phyloP scores from a whole-genome alignment of 2,113 vertebrate species.

The Zosterops borbonicus region DNA sequence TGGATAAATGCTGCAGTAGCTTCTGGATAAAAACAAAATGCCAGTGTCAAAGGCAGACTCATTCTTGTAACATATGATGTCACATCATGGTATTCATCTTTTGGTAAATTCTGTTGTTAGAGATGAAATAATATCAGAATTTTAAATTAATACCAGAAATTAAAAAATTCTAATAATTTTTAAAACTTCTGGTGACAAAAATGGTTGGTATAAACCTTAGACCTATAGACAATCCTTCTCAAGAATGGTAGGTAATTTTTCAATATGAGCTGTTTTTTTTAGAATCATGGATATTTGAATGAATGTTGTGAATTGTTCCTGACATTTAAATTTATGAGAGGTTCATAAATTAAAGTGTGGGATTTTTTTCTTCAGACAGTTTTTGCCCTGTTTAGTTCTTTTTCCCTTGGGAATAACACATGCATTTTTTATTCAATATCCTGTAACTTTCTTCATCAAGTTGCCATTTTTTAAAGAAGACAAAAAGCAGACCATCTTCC shows the following conservation, averaged over 20 bases:
- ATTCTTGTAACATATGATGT: background rate
- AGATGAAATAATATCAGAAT: background rate
- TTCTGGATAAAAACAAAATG: background rate
- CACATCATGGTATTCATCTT: background rate
- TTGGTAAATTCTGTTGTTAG: background rate
- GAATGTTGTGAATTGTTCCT: background rate
- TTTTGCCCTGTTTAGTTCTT: background rate
- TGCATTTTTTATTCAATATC: background rate
- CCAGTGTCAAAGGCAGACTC: background rate
- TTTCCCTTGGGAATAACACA: background rate
- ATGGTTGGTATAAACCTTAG: background rate
- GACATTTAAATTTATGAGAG: constrained; percentile 28
- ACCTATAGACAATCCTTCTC: background rate
- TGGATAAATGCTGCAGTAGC: background rate
- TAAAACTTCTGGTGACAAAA: background rate
- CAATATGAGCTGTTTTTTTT: background rate
- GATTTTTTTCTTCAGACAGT: background rate
- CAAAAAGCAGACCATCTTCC: background rate
- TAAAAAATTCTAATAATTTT: background rate
- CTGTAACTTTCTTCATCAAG: constrained; percentile 18
- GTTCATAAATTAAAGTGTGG: constrained; percentile 1
- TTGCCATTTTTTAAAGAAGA: background rate
- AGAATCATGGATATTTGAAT: background rate
- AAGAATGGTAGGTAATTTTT: background rate
- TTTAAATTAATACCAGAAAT: background rate